Evolutionary conservation across 2,113 vertebrate genomes (phyloP).

Genomic region (Podiceps cristatus): DNA sequence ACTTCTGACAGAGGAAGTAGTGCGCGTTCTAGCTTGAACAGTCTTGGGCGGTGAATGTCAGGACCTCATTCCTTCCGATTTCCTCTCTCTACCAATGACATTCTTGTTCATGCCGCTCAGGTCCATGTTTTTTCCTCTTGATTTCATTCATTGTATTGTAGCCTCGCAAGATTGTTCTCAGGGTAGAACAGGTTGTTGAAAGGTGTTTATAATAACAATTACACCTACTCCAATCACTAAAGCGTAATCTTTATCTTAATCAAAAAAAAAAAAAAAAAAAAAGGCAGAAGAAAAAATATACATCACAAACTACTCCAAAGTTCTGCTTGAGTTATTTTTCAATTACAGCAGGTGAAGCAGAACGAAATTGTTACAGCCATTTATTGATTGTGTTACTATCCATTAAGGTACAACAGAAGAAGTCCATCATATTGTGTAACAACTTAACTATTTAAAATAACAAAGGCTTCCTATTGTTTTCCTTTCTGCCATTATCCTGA

Average conservation of each 20-base stretch:
- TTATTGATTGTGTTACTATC: slow-evolving; percentile 90
- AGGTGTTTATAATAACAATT: slow-evolving; percentile 72
- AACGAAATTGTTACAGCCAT: slow-evolving; percentile 89
- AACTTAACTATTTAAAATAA: slow-evolving; percentile 88
- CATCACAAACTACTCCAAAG: slow-evolving; percentile 76
- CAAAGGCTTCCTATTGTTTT: slow-evolving; percentile 83
- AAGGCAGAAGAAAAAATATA: slow-evolving; percentile 38
- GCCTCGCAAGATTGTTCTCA: slow-evolving; percentile 46
- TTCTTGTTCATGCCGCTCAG: background rate
- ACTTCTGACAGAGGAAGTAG: background rate
- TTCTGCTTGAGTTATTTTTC: slow-evolving; percentile 93
- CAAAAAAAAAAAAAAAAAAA: slow-evolving; percentile 58
- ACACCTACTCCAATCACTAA: slow-evolving; percentile 59
- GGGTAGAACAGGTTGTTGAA: slow-evolving; percentile 51
- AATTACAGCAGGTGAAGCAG: slow-evolving; percentile 91
- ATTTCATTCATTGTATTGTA: slow-evolving; percentile 28
- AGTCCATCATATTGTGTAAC: slow-evolving; percentile 88
- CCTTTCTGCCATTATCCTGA: slow-evolving; percentile 66
- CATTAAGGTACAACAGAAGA: slow-evolving; percentile 87
- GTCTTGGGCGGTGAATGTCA: background rate
- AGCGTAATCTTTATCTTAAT: slow-evolving; percentile 79
- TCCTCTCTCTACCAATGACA: background rate
- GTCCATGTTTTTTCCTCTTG: slow-evolving; percentile 44
- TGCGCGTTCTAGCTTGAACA: background rate
- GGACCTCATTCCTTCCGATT: background rate